Evolutionary conservation across 2,113 vertebrate genomes (phyloP).

Genomic region (Damaliscus lunatus): DNA sequence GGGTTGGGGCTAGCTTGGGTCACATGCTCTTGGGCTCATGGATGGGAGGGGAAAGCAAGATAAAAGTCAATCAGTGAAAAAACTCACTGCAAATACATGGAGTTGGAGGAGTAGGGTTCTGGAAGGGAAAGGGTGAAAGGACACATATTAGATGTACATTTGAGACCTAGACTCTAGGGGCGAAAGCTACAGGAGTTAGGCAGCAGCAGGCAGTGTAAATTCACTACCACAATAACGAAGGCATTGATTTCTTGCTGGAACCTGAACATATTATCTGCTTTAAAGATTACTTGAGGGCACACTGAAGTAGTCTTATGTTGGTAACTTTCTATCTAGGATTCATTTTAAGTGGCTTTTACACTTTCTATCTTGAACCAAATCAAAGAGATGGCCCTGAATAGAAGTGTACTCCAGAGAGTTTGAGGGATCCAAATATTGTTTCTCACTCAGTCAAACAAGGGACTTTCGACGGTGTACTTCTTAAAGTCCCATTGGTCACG

Average conservation of each 20-base stretch:
- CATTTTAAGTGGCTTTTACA: conserved; percentile 56
- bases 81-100: not conserved
- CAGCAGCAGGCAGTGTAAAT: not conserved
- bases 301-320: conserved; percentile 45
- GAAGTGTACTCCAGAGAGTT: conserved; percentile 21
- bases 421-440: conserved; percentile 31
- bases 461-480: not conserved
- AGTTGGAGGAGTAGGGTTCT: not conserved
- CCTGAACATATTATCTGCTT: not conserved
- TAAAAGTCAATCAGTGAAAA: not conserved
- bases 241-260: conserved; percentile 34
- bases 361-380: conserved; percentile 44
- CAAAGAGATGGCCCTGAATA: not conserved
- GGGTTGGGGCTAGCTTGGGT: not conserved
- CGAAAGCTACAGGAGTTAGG: not conserved
- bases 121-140: not conserved
- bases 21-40: not conserved
- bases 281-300: conserved; percentile 41
- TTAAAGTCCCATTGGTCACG: not conserved
- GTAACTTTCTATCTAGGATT: conserved; percentile 28
- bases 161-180: not conserved
- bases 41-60: not conserved
- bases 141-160: not conserved
- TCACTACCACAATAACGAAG: not conserved
- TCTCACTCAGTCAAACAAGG: not conserved